Base-by-base conservation (phyloP, 2,113 vertebrate genomes). In the Pterocles orientalis region DNA sequence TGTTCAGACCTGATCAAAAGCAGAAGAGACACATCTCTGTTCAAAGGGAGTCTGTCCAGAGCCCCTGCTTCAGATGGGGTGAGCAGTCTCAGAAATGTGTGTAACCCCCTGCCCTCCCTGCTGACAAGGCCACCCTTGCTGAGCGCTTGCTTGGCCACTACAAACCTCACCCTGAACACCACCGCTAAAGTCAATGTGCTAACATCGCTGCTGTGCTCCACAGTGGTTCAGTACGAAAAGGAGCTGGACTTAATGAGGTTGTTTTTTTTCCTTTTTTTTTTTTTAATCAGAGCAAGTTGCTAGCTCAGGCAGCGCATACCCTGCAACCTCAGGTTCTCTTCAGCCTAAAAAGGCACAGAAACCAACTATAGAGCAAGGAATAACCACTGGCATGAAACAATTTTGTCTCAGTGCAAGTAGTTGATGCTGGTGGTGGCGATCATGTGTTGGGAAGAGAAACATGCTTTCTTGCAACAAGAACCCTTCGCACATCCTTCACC, bases 1-100 rank as follows among this genome's bases (percentile, higher is more conserved):
- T 95, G 86, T 95, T 90, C 70, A 82, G 62, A 76, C 24, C 54
- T 36, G 62, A 92, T 83, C 79, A 94, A 96, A 95, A 93, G 77
- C 45, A 94, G 71, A 57, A 86, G 57, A 72, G 68, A 64, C 28
- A 56, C 71, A 70, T 82, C 86, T 76, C 54, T 87, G 69, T 88
- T 95, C 86, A 95, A 95, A 95, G 80, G 39, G 43, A 88, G n/a
- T 47, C 91, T 90, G 88, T 73, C 78, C 73, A 60, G 53, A 61
- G 29, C n/a, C 43, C 78, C 81, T 79, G 57, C 75, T 65, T 91
- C 75, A 56, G 48, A 88, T 15, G 45, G 43, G 54, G n/a, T 15
- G 29, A 86, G 65, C 0, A 0, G 25, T 65, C 81, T 81, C 64
- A 31, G 62, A 54, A 83, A 34, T 0, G 3, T 5, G 0, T 9